Evolutionary conservation across 1,140 invertebrate genomes (phyloP), one percentile per base, ranked within the genome.

Genomic region (Belonocnema kinseyi): DNA sequence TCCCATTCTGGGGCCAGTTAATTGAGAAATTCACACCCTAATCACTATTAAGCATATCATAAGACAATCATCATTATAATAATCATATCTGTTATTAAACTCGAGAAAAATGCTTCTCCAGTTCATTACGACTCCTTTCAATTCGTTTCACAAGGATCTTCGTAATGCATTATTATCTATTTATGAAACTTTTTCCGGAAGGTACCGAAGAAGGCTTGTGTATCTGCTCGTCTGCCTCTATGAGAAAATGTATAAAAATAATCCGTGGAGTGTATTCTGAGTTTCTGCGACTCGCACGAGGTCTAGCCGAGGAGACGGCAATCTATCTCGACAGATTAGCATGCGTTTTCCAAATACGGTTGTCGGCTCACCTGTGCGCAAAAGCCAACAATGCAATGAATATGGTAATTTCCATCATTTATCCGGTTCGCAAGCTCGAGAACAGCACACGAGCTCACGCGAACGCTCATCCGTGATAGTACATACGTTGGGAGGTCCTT

Each of bases 351-450:
- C 89, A 87, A 89, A 89, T 89, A 90, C 84, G 89, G 89, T 72
- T 76, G 21, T 16, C 78, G 76, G 78, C 80, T 87, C 82, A 83
- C 77, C 79, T 82, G 82, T 80, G 81, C 71, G 56, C 72, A 58
- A 76, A 80, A 75, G n/a, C 70, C 73, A 80, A 86, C 83, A 85
- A 86, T 85, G 83, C 85, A 86, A 88, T 88, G 85, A 87, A 88
- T 89, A 90, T 89, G 88, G 86, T 87, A 85, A 90, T 89, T 88
- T 78, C 76, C 84, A 85, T 89, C 84, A 85, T 86, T 86, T 85
- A 87, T 87, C 85, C 80, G 79, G 72, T 76, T 80, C 54, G 82
- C 79, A 73, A 58, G 74, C 52, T 52, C 33, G 40, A 52, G 26
- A 66, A 33, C 26, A 66, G 26, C 26, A 66, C 58, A 56, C 74